Conservation (phyloP, 2,797 vertebrate genomes). For the Crocidura indochinensis region DNA sequence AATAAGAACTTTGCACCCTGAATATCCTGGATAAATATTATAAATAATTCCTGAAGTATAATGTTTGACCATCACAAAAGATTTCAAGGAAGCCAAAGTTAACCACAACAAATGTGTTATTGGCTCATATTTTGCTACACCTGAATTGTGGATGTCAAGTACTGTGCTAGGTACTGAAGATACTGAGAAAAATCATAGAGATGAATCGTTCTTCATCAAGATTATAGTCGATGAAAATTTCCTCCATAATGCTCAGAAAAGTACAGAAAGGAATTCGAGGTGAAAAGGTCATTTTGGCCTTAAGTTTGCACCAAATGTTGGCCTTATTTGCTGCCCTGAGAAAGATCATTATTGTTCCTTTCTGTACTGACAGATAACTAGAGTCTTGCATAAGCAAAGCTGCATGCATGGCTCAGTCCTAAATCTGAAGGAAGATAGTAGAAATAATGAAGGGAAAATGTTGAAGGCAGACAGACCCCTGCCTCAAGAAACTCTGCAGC, state of each 20-base stretch:
- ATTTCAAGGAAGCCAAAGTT: conserved; percentile 21
- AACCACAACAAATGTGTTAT: background rate
- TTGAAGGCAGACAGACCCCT: conserved; percentile 18
- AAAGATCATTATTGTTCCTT: background rate
- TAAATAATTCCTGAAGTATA: background rate
- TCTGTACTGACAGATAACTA: conserved; percentile 34
- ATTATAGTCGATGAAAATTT: background rate
- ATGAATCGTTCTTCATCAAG: background rate
- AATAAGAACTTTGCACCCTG: background rate
- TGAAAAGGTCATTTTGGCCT: conserved; percentile 18
- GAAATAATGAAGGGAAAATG: background rate
- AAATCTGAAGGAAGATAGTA: conserved; percentile 11
- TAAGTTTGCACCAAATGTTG: conserved; percentile 11
- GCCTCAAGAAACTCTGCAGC: conserved; percentile 18
- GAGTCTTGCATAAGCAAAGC: background rate
- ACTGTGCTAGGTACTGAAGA: background rate
- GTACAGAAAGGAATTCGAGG: background rate
- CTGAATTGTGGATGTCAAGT: background rate
- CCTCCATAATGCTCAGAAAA: conserved; percentile 46
- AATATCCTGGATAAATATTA: background rate
- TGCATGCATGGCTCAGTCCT: background rate
- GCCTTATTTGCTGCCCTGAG: conserved; percentile 8
- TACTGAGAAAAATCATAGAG: background rate
- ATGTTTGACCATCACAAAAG: conserved; percentile 18
- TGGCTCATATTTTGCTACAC: background rate